phyloP scores from a whole-genome alignment of 2,113 vertebrate genomes.

The Grus americana region DNA sequence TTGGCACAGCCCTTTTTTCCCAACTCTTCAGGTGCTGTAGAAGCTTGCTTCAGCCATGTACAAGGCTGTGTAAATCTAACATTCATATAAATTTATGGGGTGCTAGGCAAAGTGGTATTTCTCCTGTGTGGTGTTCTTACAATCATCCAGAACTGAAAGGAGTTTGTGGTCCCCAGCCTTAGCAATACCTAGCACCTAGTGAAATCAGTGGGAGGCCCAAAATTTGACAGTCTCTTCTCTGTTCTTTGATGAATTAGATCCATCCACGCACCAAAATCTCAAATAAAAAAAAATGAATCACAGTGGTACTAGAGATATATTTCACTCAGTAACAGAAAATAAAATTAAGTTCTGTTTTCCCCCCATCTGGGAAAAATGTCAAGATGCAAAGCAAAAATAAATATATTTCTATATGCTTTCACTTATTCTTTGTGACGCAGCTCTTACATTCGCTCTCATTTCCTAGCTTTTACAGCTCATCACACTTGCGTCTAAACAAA shows the following conservation, averaged over 20 bases:
- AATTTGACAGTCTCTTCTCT: background rate
- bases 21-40: background rate
- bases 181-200: background rate
- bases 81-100: background rate
- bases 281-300: background rate
- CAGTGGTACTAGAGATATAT: background rate
- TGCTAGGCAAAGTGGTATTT: background rate
- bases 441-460: background rate
- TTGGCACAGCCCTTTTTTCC: rapidly evolving
- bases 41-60: background rate
- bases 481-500: background rate
- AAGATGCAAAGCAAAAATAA: background rate
- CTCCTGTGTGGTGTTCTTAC: background rate
- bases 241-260: background rate
- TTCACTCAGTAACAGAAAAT: background rate
- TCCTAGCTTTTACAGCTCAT: background rate
- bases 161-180: background rate
- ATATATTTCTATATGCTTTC: background rate
- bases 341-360: background rate
- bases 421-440: background rate
- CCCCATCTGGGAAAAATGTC: background rate
- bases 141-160: background rate
- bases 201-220: background rate
- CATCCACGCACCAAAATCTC: background rate
- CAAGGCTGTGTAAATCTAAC: background rate